Evolutionary conservation across 2,888 invertebrate species (phyloP).

Genomic region (Eulithis prunata): DNA sequence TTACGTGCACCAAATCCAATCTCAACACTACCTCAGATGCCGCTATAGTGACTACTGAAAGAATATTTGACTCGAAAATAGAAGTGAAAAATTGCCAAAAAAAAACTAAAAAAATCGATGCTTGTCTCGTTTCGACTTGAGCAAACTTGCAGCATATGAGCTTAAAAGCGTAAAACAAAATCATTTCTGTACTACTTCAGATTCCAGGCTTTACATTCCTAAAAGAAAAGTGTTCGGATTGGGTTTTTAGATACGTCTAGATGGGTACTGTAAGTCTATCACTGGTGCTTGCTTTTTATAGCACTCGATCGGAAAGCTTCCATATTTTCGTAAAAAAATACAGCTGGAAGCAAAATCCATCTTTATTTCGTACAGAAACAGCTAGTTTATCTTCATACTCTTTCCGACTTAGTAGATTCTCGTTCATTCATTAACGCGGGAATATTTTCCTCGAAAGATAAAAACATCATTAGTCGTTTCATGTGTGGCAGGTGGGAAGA

Average conservation of each 20-base stretch:
- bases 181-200: too few species aligned
- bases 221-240: not conserved
- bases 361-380: conserved; percentile 23
- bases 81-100: too few species aligned
- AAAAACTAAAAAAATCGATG: too few species aligned
- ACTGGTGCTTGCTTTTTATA: not conserved
- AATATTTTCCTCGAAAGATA: conserved; percentile 29
- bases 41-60: too few species aligned
- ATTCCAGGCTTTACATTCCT: too few species aligned
- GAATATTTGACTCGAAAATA: too few species aligned
- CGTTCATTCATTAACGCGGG: conserved; percentile 40
- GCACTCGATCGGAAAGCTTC: not conserved
- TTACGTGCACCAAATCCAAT: too few species aligned
- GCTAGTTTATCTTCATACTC: conserved; percentile 39
- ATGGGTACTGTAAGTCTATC: too few species aligned
- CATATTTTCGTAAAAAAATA: conserved; percentile 17
- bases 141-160: too few species aligned
- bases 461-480: conserved; percentile 43
- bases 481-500: conserved; percentile 23
- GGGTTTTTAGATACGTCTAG: not conserved
- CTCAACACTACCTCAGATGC: too few species aligned
- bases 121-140: too few species aligned
- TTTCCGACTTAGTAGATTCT: conserved; percentile 35
- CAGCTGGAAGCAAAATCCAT: conserved; percentile 21
- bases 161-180: too few species aligned